These are phyloP conservation scores for Melanogrammus aeglefinus DNA, from an alignment of 2,797 vertebrate genomes.

Conservation along the genomic window DNA sequence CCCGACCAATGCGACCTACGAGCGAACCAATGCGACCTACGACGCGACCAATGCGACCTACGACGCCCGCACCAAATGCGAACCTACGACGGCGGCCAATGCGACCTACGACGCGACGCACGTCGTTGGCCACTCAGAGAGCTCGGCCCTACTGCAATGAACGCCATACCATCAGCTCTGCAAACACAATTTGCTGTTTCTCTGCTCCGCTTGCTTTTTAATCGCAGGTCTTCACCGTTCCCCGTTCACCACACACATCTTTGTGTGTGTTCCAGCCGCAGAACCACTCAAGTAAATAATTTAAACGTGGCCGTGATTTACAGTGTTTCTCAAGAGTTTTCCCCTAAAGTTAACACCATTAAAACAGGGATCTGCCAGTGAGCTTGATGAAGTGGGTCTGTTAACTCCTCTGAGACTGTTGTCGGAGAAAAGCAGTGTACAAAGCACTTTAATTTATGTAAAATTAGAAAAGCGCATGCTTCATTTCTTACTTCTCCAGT, in stretches of 20 bases:
- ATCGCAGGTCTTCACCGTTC: constrained; percentile 60
- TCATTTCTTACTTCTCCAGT: neutral
- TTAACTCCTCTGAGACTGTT: neutral
- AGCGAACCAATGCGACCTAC: too few relatives aligned
- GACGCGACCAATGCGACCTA: too few relatives aligned
- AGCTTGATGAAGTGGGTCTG: neutral
- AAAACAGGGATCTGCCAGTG: neutral
- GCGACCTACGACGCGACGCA: too few relatives aligned
- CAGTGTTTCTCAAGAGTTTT: neutral
- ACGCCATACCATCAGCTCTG: constrained; percentile 49
- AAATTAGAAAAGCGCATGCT: neutral
- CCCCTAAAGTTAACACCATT: neutral
- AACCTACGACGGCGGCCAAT: too few relatives aligned
- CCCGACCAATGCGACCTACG: too few relatives aligned
- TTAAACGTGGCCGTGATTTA: constrained; percentile 35
- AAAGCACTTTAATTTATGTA: neutral
- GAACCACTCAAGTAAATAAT: constrained; percentile 53
- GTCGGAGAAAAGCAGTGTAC: neutral
- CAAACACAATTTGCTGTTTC: constrained; percentile 64
- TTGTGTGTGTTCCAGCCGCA: constrained; percentile 50
- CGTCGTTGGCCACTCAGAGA: too few relatives aligned
- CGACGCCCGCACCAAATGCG: too few relatives aligned
- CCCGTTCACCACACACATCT: constrained; percentile 51
- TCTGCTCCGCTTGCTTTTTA: constrained; percentile 58
- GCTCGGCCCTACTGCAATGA: too few relatives aligned